Conservation (phyloP, 2,113 vertebrate genomes). For the Vicugna pacos region DNA sequence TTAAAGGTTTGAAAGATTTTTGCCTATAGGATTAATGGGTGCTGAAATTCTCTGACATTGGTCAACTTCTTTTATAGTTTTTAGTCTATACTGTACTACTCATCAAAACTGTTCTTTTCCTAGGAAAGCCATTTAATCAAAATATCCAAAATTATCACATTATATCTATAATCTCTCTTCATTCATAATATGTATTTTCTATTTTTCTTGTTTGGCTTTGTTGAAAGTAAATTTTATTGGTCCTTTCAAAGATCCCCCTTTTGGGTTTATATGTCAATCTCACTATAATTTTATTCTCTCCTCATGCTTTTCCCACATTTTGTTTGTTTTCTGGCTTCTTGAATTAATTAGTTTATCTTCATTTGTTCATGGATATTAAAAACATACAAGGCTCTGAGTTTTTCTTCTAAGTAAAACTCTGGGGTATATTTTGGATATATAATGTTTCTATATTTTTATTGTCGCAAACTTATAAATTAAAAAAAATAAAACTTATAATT, state of each 20-base stretch:
- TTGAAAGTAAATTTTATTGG: not conserved
- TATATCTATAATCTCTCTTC: not conserved
- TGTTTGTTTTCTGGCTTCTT: not conserved
- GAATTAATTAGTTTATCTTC: not conserved
- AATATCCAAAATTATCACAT: not conserved
- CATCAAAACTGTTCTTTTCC: not conserved
- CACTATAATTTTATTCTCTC: not conserved
- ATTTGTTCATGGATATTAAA: conserved; percentile 40
- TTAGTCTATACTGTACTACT: not conserved
- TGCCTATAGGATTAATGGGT: not conserved
- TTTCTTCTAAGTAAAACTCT: not conserved
- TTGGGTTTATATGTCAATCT: not conserved
- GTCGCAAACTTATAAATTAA: not conserved
- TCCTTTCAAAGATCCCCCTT: conserved; percentile 1
- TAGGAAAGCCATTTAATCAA: conserved; percentile 18
- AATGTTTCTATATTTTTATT: conserved; percentile 15
- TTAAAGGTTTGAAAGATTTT: conserved; percentile 10
- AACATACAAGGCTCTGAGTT: not conserved
- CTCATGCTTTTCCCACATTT: not conserved
- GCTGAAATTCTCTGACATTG: conserved; percentile 5
- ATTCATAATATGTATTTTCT: not conserved
- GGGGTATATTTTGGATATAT: not conserved
- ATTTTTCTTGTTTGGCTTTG: not conserved
- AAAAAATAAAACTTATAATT: not conserved
- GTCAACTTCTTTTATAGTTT: conserved; percentile 10